Base-by-base conservation (phyloP, 2,113 vertebrate species). In the Pseudolaguvia tuberculata region DNA sequence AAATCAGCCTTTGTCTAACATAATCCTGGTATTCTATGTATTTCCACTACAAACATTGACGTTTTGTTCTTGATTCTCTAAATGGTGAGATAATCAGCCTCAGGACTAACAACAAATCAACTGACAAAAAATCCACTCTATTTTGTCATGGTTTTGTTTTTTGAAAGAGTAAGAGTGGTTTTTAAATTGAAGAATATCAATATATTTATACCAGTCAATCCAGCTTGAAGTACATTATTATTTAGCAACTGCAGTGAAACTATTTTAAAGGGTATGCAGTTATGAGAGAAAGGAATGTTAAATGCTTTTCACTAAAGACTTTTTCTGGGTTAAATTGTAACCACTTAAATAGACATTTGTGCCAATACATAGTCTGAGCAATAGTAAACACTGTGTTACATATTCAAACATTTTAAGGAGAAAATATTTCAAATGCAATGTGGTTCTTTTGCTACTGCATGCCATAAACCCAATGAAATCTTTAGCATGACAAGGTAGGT, bases 401-500 rank as follows among this genome's bases (percentile, higher is more conserved):
- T 3, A 17, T 47, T 11, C 4, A 25, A 15, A 3, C 45, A 48
- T 25, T 48, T 42, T 21, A 9, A 66, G 52, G 21, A 50, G 20
- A 62, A 21, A 42, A 35, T 48, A 39, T 39, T 23, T 55, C 5
- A 72, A 47, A 39, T 55, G 21, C 47, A 39, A 0, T n/a, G 25
- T 23, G 66, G 61, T 75, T 53, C 50, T 57, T 23, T 68, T 65
- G 57, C 63, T 56, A 31, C 56, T 20, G 47, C 58, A 66, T 53
- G 53, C 21, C 53, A 47, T 76, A 76, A 81, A 81, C 27, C 17
- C 23, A 42, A 45, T 62, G 61, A 68, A 47, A 73, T 21, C 45
- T 73, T 21, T 65, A 51, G 56, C n/a, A 52, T 53, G 48, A 42
- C 48, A 39, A 56, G 57, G 23, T 39, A 75, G 68, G 20, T 61